Conservation (phyloP, 2,113 vertebrate genomes). For the Chloebia gouldiae region DNA sequence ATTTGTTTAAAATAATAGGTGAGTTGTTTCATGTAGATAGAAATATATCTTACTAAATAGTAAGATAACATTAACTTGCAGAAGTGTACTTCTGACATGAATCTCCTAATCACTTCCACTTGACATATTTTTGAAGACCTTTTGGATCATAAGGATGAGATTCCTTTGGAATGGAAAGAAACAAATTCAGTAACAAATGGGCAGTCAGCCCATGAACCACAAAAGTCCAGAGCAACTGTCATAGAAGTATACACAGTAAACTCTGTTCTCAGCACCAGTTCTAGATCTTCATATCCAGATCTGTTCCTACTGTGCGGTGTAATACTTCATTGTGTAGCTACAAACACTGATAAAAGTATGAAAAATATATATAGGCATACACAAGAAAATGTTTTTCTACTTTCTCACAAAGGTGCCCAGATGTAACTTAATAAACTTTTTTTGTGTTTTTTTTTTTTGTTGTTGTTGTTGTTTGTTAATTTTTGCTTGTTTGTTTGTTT, state of each 20-base stretch:
- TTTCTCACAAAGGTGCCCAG: background rate
- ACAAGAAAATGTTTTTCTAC: background rate
- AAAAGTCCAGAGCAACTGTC: background rate
- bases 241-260: rapidly evolving
- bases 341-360: background rate
- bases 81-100: background rate
- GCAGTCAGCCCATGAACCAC: background rate
- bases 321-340: background rate
- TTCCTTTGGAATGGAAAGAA: background rate
- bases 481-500: background rate
- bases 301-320: background rate
- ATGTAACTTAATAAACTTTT: background rate
- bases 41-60: background rate
- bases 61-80: background rate
- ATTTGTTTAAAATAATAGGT: background rate
- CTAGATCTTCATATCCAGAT: background rate
- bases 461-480: background rate
- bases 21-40: background rate
- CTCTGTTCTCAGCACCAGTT: background rate
- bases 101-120: background rate
- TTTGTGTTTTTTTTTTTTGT: background rate
- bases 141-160: background rate
- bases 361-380: background rate
- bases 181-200: background rate
- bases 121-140: background rate